phyloP scores from a whole-genome alignment of 2,888 invertebrate genomes.

The Cistogaster globosa region DNA sequence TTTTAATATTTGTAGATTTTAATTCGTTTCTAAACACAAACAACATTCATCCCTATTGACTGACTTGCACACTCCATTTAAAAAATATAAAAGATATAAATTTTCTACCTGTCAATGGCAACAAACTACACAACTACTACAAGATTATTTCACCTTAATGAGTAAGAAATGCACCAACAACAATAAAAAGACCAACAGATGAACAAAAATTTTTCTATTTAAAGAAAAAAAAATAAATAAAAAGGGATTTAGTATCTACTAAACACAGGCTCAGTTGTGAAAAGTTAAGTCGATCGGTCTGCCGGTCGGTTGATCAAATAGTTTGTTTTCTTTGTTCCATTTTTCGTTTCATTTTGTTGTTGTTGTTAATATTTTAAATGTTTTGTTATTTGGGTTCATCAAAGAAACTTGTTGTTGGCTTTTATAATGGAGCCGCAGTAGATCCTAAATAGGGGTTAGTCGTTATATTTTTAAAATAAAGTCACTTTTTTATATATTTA shows the following conservation, averaged over 20 bases:
- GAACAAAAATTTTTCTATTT: conserved; percentile 12
- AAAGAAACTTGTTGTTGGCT: not conserved
- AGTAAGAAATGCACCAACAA: conserved; percentile 34
- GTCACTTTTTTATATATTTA: conserved; percentile 41
- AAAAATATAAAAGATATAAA: conserved; percentile 74
- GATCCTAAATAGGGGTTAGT: conserved; percentile 24
- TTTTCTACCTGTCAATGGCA: conserved; percentile 80
- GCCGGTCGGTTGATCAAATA: conserved; percentile 67
- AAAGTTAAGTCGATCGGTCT: conserved; percentile 20
- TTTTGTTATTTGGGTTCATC: conserved; percentile 48
- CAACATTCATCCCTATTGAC: conserved; percentile 13
- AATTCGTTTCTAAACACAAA: conserved; percentile 28
- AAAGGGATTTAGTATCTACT: conserved; percentile 27
- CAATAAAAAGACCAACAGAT: conserved; percentile 38
- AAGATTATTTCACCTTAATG: conserved; percentile 62
- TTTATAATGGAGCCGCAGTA: conserved; percentile 57
- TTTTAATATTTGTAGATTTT: conserved; percentile 34
- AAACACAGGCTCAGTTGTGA: conserved; percentile 15
- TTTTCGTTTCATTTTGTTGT: not conserved
- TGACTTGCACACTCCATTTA: conserved; percentile 61
- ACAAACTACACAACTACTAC: conserved; percentile 65
- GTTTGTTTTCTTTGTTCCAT: conserved; percentile 38
- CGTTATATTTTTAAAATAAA: conserved; percentile 22
- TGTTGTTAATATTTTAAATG: conserved; percentile 33
- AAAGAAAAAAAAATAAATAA: conserved; percentile 19